Conservation (phyloP, 1,140 invertebrate species). For the Druon quercuslanigerum region DNA sequence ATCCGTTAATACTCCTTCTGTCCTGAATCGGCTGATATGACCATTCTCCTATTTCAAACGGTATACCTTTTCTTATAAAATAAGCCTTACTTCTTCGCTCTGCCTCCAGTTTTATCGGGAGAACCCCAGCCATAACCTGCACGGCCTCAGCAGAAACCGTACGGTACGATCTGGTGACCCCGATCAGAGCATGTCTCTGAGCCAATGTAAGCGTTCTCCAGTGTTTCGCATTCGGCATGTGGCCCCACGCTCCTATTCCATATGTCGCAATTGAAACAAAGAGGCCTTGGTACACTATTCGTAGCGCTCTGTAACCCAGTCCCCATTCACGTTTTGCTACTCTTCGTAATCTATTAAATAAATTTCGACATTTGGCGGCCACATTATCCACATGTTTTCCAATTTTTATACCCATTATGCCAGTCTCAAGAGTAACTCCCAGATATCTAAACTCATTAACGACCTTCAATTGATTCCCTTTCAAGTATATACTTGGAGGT, state of each 20-base stretch:
- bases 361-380: neutral
- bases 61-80: too few species aligned
- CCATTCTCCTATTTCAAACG: too few species aligned
- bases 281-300: slow-evolving; percentile 49
- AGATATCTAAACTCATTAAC: slow-evolving; percentile 35
- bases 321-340: slow-evolving; percentile 41
- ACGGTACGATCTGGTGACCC: neutral
- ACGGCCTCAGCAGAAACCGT: neutral
- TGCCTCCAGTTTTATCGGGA: slow-evolving; percentile 39
- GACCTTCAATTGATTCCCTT: neutral
- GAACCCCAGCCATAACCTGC: slow-evolving; percentile 8
- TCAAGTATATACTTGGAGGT: slow-evolving; percentile 29
- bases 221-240: neutral
- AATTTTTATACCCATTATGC: neutral
- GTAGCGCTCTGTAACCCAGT: slow-evolving; percentile 39
- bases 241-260: slow-evolving; percentile 55
- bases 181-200: too few species aligned
- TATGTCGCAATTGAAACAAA: slow-evolving; percentile 52
- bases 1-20: too few species aligned
- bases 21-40: too few species aligned
- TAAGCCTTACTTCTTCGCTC: neutral
- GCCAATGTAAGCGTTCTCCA: neutral
- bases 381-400: neutral
- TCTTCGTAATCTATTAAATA: slow-evolving; percentile 32
- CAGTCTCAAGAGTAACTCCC: slow-evolving; percentile 32